Percentiles rank a stretch among this genome's conserved stretches.
Evolutionary conservation across 2,113 vertebrate genomes (phyloP).

Genomic region (Jaculus jaculus): DNA sequence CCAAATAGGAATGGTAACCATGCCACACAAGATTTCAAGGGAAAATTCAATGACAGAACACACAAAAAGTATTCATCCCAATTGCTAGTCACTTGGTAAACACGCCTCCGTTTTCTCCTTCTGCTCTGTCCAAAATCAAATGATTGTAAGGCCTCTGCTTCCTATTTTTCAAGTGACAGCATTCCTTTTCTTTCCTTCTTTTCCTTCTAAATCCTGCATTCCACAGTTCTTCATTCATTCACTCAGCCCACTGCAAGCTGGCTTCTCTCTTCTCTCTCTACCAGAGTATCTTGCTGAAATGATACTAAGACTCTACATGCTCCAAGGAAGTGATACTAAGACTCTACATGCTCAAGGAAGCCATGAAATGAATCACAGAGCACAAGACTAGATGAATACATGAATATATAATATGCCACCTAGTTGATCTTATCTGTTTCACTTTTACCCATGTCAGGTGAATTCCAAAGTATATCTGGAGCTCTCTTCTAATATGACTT

Average conservation of each 20-base stretch:
- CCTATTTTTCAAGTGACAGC: neutral
- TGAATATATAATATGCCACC: neutral
- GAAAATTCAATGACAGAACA: neutral
- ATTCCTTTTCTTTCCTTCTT: neutral
- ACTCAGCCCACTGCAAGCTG: conserved; percentile 44
- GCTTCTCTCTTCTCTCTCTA: conserved; percentile 1
- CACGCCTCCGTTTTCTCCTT: neutral
- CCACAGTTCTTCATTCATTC: neutral
- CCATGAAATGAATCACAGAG: conserved; percentile 42
- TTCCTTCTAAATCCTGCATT: conserved; percentile 5
- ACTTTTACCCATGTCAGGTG: neutral
- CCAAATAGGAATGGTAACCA: neutral
- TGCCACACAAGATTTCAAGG: neutral
- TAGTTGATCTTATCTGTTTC: neutral
- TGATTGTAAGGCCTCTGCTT: neutral
- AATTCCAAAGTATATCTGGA: neutral
- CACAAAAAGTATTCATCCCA: neutral
- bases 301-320: conserved; percentile 17
- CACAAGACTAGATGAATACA: neutral
- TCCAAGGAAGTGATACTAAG: conserved; percentile 24
- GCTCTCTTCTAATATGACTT: neutral
- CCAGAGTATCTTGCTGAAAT: conserved; percentile 9
- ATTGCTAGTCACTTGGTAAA: neutral
- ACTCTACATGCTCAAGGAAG: conserved; percentile 28
- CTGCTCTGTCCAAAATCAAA: conserved; percentile 9